Evolutionary conservation across 2,888 invertebrate genomes (phyloP).

Genomic region (Synanthedon myopaeformis): DNA sequence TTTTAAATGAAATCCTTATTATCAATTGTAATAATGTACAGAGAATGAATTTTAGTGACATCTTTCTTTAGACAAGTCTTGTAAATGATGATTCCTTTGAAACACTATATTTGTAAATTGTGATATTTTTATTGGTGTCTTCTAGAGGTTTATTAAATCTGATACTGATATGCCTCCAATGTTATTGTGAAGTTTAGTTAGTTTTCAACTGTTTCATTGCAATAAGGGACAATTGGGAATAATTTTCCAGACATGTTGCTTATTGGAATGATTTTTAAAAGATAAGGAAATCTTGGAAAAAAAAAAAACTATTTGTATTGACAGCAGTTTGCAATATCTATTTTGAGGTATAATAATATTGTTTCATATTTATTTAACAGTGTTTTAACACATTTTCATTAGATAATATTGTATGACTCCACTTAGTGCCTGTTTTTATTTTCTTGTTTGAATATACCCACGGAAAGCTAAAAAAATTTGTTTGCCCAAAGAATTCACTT

Average conservation of each 20-base stretch:
- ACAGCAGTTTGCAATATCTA: constrained; percentile 59
- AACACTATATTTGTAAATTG: constrained; percentile 57
- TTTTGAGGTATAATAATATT: constrained; percentile 26
- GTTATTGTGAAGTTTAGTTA: constrained; percentile 17
- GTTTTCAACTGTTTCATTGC: constrained; percentile 26
- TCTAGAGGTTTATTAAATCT: constrained; percentile 14
- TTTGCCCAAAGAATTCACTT: not conserved
- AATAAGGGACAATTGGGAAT: constrained; percentile 12
- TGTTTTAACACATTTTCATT: constrained; percentile 10
- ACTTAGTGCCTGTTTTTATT: constrained; percentile 6
- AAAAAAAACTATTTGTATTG: constrained; percentile 38
- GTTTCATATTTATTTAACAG: constrained; percentile 31
- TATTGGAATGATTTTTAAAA: constrained; percentile 37
- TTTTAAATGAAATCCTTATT: constrained; percentile 63
- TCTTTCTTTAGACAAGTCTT: constrained; percentile 25
- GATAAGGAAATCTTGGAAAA: constrained; percentile 44
- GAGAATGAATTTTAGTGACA: constrained; percentile 57
- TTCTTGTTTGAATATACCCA: not conserved
- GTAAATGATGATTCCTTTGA: constrained; percentile 31
- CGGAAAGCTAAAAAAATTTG: not conserved
- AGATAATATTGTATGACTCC: constrained; percentile 9
- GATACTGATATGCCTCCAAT: constrained; percentile 5
- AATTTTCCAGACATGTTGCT: constrained; percentile 13
- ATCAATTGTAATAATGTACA: constrained; percentile 55
- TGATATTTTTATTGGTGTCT: constrained; percentile 38